Percentiles rank a stretch among this genome's conserved stretches.
phyloP scores from a whole-genome alignment of 2,888 invertebrate genomes.

The Cyclophora punctaria region DNA sequence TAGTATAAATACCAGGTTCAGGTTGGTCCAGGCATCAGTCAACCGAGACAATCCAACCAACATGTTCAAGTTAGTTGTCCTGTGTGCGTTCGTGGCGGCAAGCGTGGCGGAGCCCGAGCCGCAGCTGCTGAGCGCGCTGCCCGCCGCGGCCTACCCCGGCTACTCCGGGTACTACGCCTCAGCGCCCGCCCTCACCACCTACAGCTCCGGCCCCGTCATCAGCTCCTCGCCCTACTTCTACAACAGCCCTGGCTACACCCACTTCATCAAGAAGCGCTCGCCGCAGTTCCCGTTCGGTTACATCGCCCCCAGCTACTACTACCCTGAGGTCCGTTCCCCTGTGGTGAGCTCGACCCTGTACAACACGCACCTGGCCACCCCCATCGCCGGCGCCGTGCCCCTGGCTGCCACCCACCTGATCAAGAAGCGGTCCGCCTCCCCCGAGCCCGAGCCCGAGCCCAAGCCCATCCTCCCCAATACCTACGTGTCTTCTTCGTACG shows the following conservation, averaged over 20 bases:
- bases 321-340: not conserved
- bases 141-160: slow-evolving; percentile 22
- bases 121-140: slow-evolving; percentile 6
- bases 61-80: slow-evolving; percentile 67
- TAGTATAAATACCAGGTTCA: slow-evolving; percentile 43
- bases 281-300: slow-evolving; percentile 20
- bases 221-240: slow-evolving; percentile 41
- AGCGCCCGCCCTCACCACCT: slow-evolving; percentile 41
- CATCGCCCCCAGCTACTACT: slow-evolving; percentile 12
- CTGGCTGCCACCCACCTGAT: slow-evolving; percentile 20
- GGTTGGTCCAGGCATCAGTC: slow-evolving; percentile 17
- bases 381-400: not conserved
- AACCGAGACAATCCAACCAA: slow-evolving; percentile 30
- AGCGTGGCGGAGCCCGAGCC: slow-evolving; percentile 56
- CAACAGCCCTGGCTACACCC: slow-evolving; percentile 31
- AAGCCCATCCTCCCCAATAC: slow-evolving; percentile 20
- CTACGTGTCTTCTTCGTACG: slow-evolving; percentile 21
- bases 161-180: slow-evolving; percentile 25
- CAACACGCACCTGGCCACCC: not conserved
- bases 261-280: slow-evolving; percentile 34
- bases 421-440: slow-evolving; percentile 36
- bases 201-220: slow-evolving; percentile 49
- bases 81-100: slow-evolving; percentile 74
- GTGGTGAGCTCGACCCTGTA: not conserved
- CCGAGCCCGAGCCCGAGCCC: slow-evolving; percentile 10